Evolutionary conservation across 2,113 vertebrate species (phyloP).

Genomic region (Thamnaconus septentrionalis): DNA sequence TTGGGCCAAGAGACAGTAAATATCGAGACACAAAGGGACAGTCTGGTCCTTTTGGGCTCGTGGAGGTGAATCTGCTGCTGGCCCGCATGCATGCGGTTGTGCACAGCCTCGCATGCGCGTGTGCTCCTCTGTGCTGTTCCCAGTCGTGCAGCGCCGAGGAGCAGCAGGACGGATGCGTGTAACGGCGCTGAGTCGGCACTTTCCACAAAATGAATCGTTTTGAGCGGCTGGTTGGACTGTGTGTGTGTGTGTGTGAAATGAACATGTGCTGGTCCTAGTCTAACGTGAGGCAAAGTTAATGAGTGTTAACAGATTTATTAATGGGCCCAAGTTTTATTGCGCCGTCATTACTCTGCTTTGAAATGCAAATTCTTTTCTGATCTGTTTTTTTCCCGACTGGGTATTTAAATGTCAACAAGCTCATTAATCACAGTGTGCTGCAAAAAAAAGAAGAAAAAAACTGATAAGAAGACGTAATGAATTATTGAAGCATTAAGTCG

Average conservation of each 20-base stretch:
- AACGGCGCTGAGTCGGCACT: conserved; percentile 60
- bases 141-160: conserved; percentile 29
- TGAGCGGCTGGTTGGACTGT: conserved; percentile 26
- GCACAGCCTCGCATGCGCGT: background rate
- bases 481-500: background rate
- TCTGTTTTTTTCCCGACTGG: background rate
- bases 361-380: background rate
- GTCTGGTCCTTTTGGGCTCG: background rate
- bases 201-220: conserved; percentile 27
- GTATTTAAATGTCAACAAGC: background rate
- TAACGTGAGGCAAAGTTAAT: background rate
- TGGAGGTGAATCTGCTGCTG: background rate
- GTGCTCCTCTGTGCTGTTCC: too few species aligned
- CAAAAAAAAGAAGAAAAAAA: background rate
- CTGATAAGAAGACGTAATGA: background rate
- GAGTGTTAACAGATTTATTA: background rate
- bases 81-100: conserved; percentile 2
- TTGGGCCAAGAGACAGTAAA: conserved; percentile 32
- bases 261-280: background rate
- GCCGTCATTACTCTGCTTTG: background rate
- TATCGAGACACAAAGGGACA: conserved; percentile 13
- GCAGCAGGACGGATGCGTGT: conserved; percentile 53
- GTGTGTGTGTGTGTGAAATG: background rate
- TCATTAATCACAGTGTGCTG: background rate
- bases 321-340: background rate